Conservation (phyloP, 2,113 vertebrate species). For the Cacatua alba region DNA sequence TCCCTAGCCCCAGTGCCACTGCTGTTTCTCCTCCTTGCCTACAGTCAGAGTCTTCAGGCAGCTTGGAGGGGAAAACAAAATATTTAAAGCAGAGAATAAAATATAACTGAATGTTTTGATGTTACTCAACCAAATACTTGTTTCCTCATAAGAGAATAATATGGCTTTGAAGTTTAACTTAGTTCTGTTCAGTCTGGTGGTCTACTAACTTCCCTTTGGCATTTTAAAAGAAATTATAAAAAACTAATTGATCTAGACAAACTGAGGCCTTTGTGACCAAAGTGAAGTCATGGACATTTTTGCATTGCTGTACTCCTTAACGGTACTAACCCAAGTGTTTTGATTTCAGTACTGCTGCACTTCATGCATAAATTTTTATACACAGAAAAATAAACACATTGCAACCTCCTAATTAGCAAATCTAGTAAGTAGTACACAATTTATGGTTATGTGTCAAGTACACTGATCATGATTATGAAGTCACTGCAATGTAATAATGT, state of each 20-base stretch:
- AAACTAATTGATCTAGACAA: constrained; percentile 47
- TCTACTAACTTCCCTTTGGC: constrained; percentile 40
- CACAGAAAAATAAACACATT: constrained; percentile 22
- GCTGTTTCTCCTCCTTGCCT: background rate
- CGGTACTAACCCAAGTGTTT: constrained; percentile 26
- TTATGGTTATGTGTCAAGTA: background rate
- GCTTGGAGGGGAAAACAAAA: background rate
- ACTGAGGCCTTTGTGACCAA: constrained; percentile 39
- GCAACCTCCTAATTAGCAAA: constrained; percentile 55
- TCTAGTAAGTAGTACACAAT: constrained; percentile 42
- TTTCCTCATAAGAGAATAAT: background rate
- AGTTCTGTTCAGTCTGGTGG: background rate
- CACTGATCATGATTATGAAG: background rate
- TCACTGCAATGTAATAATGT: constrained; percentile 24
- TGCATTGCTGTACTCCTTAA: constrained; percentile 26
- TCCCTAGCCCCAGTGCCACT: background rate
- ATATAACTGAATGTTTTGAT: background rate
- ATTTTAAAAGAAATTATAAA: constrained; percentile 58
- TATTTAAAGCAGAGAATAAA: background rate
- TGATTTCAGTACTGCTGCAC: constrained; percentile 38
- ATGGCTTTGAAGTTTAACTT: background rate
- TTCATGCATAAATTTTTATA: constrained; percentile 24
- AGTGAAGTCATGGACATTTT: constrained; percentile 48
- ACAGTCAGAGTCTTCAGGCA: background rate
- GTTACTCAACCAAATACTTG: background rate